Base-by-base conservation (phyloP, 2,888 invertebrate species). In the Pandemis corylana region DNA sequence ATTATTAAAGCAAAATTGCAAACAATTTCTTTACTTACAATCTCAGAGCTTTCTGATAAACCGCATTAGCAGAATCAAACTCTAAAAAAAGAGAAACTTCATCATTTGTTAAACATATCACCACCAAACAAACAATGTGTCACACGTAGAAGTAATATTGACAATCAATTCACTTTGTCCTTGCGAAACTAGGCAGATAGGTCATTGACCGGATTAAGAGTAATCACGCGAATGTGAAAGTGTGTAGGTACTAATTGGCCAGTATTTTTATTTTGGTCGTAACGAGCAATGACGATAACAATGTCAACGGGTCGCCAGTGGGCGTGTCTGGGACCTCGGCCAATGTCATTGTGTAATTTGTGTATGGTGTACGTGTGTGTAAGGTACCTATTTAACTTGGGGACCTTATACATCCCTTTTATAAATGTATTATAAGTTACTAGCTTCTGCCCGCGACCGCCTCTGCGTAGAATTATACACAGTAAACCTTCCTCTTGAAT, bases 221-320 rank as follows among this genome's bases (percentile, higher is more conserved):
- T 78, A 80, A 76, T 79, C 80, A 77, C 76, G 74, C 77, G 72
- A 76, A 85, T 85, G 88, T 85, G 93, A 93, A 93, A 93, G 93
- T 90, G 89, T 89, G 86, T 89, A 89, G 88, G 87, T 85, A 89
- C 89, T 90, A 92, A 91, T 92, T 89, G 87, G 84, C 88, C 83
- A 87, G 89, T 90, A 86, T 86, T 75, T 59, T 78, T 90, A 86
- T 86, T 75, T 59, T 78, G 82, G 81, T 85, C 80, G 83, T 84
- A 85, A 84, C 80, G 78, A 84, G 86, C 80, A 85, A 87, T 82
- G 87, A 86, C 83, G 86, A 89, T 85, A 89, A 88, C 85, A 90
- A 90, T 89, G 91, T 89, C 89, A 91, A 80, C 85, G 80, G 90
- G 90, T 90, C 91, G 82, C 42, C 74, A 69, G 89, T 90, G 85